phyloP scores from a whole-genome alignment of 23 tunicate genomes.

The Phallusia fumigata region DNA sequence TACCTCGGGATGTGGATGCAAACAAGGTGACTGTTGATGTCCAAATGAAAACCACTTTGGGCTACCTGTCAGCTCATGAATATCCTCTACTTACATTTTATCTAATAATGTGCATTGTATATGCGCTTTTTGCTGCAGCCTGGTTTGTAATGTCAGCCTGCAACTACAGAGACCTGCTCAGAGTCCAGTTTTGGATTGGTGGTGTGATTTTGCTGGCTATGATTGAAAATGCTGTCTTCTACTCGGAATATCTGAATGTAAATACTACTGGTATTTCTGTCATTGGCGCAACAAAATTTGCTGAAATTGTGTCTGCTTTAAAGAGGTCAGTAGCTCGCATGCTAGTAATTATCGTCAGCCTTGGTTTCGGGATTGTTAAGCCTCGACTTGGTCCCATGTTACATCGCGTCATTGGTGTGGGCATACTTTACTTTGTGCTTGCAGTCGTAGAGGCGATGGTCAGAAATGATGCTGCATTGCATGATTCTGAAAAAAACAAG shows the following conservation, averaged over 20 bases:
- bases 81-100: conserved; percentile 87
- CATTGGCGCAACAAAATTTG: conserved; percentile 87
- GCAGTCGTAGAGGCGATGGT: conserved; percentile 87
- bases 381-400: conserved; percentile 98
- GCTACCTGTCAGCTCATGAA: conserved; percentile 96
- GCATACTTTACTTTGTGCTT: conserved; percentile 79
- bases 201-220: conserved; percentile 95
- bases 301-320: conserved; percentile 80
- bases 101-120: conserved; percentile 92
- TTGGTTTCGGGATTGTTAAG: conserved; percentile 98
- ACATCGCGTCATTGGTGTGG: conserved; percentile 93
- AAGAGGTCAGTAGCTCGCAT: conserved; percentile 87
- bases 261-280: conserved; percentile 70
- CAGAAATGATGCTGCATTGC: conserved; percentile 51
- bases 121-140: conserved; percentile 64
- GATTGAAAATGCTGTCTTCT: conserved; percentile 96
- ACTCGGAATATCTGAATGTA: conserved; percentile 77
- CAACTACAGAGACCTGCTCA: conserved; percentile 84
- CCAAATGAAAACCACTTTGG: conserved; percentile 46
- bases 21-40: conserved; percentile 26
- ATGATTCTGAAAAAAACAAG: conserved; percentile 46
- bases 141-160: conserved; percentile 92
- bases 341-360: conserved; percentile 96
- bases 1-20: not conserved
- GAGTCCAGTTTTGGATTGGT: conserved; percentile 99